phyloP scores from a whole-genome alignment of 37 sponge, comb jelly and placozoan genomes.

The Sycon ciliatum region DNA sequence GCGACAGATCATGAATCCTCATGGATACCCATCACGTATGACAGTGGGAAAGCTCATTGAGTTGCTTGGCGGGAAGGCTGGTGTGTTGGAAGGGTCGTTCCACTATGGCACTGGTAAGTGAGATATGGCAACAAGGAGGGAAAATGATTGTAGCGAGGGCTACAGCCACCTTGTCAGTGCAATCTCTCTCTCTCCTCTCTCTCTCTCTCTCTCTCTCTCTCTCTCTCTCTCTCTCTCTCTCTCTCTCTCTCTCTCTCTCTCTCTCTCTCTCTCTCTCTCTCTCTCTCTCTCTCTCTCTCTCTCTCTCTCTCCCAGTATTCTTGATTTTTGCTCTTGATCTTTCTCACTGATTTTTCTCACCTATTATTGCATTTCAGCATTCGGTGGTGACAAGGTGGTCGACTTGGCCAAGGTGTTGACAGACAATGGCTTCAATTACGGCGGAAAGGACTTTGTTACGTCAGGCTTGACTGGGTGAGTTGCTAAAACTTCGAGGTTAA shows the following conservation, averaged over 20 bases:
- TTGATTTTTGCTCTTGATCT: not conserved
- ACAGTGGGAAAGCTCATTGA: conserved; percentile 97
- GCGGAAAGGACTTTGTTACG: conserved; percentile 87
- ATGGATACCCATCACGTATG: conserved; percentile 98
- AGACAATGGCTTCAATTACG: conserved; percentile 82
- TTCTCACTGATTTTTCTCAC: not conserved
- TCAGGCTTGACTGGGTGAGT: conserved; percentile 78
- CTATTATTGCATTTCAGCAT: conserved; percentile 39
- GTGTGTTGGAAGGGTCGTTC: conserved; percentile 82
- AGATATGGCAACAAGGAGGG: not conserved
- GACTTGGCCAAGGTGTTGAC: conserved; percentile 76
- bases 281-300: no score
- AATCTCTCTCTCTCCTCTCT: not conserved
- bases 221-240: not conserved
- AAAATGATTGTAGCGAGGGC: not conserved
- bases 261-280: not conserved
- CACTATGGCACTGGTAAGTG: conserved; percentile 66
- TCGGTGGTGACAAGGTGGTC: conserved; percentile 66
- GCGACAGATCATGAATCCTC: conserved; percentile 95
- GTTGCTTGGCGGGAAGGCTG: conserved; percentile 83
- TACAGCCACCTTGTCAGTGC: no score
- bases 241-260: no score
- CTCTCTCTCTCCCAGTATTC: no score
- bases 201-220: no score
- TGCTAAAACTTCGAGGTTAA: not conserved